Conservation (phyloP, 2,888 invertebrate species). For the Amphipyra berbera region DNA sequence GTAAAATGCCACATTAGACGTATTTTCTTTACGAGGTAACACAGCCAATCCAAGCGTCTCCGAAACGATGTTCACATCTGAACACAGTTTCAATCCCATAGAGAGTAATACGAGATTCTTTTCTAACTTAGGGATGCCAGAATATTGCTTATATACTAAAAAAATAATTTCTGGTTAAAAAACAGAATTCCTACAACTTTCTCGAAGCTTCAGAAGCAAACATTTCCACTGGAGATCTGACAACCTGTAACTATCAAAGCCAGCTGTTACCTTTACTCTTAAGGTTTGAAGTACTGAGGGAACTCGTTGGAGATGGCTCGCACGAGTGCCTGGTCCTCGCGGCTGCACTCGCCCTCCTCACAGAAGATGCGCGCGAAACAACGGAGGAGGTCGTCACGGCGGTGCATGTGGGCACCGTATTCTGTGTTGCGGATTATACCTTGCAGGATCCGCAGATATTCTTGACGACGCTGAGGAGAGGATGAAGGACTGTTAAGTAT, state of each 20-base stretch:
- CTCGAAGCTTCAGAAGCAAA: conserved; percentile 8
- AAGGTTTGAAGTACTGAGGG: conserved; percentile 93
- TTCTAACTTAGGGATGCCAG: conserved; percentile 26
- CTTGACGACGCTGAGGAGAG: conserved; percentile 91
- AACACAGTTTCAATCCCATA: conserved; percentile 24
- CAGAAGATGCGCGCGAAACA: conserved; percentile 96
- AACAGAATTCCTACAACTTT: conserved; percentile 9
- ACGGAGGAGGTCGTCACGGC: conserved; percentile 94
- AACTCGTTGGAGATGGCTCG: conserved; percentile 96
- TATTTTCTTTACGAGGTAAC: conserved; percentile 23
- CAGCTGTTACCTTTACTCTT: conserved; percentile 62
- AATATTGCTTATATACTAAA: conserved; percentile 3
- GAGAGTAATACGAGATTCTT: conserved; percentile 13
- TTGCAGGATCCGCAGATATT: conserved; percentile 94
- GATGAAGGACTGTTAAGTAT: background rate
- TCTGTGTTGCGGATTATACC: conserved; percentile 95
- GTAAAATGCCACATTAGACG: conserved; percentile 3
- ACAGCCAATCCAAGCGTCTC: conserved; percentile 38
- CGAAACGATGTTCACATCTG: conserved; percentile 12
- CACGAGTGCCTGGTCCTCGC: conserved; percentile 94
- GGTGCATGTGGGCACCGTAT: conserved; percentile 94
- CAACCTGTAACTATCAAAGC: conserved; percentile 32
- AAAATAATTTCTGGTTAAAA: background rate
- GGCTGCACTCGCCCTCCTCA: conserved; percentile 94
- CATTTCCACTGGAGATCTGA: conserved; percentile 18